Base-by-base conservation (phyloP, 2,888 invertebrate species). In the Diplazon laetatorius region DNA sequence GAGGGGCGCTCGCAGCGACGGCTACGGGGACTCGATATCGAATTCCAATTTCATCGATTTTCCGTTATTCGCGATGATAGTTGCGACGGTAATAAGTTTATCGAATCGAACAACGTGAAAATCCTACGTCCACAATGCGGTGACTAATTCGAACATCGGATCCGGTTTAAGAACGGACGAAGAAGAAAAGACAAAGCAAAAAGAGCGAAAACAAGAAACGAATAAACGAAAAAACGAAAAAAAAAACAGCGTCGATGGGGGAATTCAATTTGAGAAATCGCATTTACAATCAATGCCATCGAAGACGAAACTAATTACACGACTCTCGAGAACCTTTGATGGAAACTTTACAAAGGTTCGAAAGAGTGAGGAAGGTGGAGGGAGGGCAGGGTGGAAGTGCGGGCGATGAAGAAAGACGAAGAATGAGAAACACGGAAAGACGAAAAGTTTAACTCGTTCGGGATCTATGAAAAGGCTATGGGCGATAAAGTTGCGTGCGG, bases 251-350 rank as follows among this genome's bases (percentile, higher is more conserved):
- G 10, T 0, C 4, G 42, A 9, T 30, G 42, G 44, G 44, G 5
- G 52, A 55, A 68, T 44, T 4, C 55, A 55, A 55, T 68, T 68
- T 55, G 46, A 55, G 16, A 66, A 78, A 78, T 78, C 66, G 48
- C 18, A 68, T 66, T 75, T 57, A 71, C 78, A 62, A 75, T 78
- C 71, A 68, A 75, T 62, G 57, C 66, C 48, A 75, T 68, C 66
- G 62, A 71, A 35, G 44, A 62, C 50, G 60, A 75, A 78, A 78
- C 75, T 78, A 71, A 78, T 78, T 78, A 75, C 22, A 63, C 16
- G 55, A 68, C 71, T 65, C 62, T 48, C 16, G 39, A 60, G 66
- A 9, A 68, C 55, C 48, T 75, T 70, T 68, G 48, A 57, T 57
- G n/a, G 62, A 71, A 78, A 75, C 8, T 78, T 78, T 55, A 55